phyloP scores from a whole-genome alignment of 2,797 vertebrate species.

The Galaxias olidus region DNA sequence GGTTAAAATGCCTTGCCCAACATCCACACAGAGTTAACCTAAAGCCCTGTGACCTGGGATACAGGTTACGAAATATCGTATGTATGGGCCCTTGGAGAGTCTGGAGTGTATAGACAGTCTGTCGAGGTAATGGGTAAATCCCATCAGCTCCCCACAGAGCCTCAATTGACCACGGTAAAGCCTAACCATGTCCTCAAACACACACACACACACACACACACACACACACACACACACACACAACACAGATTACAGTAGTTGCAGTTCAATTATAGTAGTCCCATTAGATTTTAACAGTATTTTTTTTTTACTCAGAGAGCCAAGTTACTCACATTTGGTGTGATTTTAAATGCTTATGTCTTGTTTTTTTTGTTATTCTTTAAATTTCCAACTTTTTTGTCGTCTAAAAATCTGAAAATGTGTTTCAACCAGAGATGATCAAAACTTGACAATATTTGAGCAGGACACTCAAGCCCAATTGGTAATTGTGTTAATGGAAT shows the following conservation, averaged over 20 bases:
- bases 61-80: too few relatives aligned
- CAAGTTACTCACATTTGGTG: too few relatives aligned
- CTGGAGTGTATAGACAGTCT: conserved; percentile 35
- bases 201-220: conserved; percentile 25
- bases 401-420: conserved; percentile 55
- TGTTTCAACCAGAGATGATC: conserved; percentile 58
- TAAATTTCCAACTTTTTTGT: conserved; percentile 14
- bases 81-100: conserved; percentile 32
- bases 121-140: conserved; percentile 54
- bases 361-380: conserved; percentile 48
- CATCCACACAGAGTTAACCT: too few relatives aligned
- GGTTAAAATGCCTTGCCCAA: too few relatives aligned
- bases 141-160: conserved; percentile 48
- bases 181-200: conserved; percentile 43
- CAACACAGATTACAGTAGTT: neutral
- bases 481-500: conserved; percentile 68
- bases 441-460: conserved; percentile 43
- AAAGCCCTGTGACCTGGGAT: too few relatives aligned
- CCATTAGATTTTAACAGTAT: too few relatives aligned
- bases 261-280: too few relatives aligned
- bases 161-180: conserved; percentile 51
- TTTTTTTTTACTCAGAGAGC: too few relatives aligned
- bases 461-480: conserved; percentile 50
- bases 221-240: conserved; percentile 14
- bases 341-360: too few relatives aligned